phyloP scores from a whole-genome alignment of 2,888 invertebrate genomes.

The Acanthopleura granulata region DNA sequence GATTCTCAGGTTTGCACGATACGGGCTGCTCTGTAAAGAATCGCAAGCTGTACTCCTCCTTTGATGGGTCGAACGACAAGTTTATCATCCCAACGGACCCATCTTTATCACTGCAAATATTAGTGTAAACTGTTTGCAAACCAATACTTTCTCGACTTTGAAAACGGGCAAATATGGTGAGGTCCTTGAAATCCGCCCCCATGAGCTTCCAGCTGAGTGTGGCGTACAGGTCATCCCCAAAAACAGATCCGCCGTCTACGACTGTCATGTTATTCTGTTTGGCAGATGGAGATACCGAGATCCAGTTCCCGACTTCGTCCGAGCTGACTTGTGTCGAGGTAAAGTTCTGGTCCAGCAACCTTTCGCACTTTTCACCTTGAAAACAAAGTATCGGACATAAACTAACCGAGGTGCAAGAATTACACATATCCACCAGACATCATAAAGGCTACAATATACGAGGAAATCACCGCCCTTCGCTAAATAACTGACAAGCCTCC shows the following conservation, averaged over 20 bases:
- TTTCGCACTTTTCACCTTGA: not conserved
- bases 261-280: not conserved
- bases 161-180: not conserved
- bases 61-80: not conserved
- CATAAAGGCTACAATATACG: too few relatives aligned
- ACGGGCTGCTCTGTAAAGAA: not conserved
- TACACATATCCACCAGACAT: too few relatives aligned
- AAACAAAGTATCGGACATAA: not conserved
- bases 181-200: not conserved
- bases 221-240: not conserved
- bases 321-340: not conserved
- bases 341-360: slow-evolving; percentile 1
- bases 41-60: not conserved
- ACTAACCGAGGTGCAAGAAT: too few relatives aligned
- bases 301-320: not conserved
- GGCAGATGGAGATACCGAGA: not conserved
- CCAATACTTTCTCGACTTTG: not conserved
- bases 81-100: not conserved
- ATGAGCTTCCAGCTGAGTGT: not conserved
- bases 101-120: not conserved
- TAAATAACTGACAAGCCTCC: too few relatives aligned
- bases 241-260: not conserved
- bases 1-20: not conserved
- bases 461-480: too few relatives aligned
- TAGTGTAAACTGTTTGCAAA: not conserved